Conservation (phyloP, 2,797 vertebrate genomes). For the Anabas testudineus region DNA sequence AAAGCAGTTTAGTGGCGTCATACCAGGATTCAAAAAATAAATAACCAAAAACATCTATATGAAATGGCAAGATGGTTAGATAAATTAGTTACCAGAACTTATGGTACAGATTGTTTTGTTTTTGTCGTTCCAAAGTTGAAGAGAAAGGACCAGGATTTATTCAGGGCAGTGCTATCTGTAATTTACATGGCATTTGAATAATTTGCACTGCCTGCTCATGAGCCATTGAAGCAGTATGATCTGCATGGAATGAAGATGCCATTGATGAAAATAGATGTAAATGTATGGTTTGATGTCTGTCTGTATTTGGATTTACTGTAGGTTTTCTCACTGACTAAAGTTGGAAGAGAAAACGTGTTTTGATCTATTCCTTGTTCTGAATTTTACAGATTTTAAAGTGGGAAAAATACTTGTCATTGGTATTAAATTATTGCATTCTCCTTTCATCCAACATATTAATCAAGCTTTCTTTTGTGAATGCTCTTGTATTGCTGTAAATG, state of each 20-base stretch:
- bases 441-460: constrained; percentile 26
- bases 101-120: neutral
- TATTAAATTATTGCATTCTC: constrained; percentile 21
- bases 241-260: constrained; percentile 33
- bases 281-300: constrained; percentile 31
- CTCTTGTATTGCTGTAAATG: constrained; percentile 41
- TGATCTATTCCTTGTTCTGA: constrained; percentile 10
- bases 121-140: constrained; percentile 15
- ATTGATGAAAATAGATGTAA: constrained; percentile 51
- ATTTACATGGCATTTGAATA: constrained; percentile 71
- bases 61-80: neutral
- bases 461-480: constrained; percentile 27
- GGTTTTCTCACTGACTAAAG: constrained; percentile 8
- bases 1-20: no score
- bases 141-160: constrained; percentile 30
- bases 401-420: constrained; percentile 20
- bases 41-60: neutral
- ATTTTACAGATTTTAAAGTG: constrained; percentile 16
- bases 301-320: constrained; percentile 40
- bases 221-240: constrained; percentile 42
- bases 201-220: constrained; percentile 43
- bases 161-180: constrained; percentile 32
- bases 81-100: neutral
- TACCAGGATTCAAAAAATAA: no score
- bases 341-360: constrained; percentile 11